Evolutionary conservation across 2,888 invertebrate species (phyloP), one percentile per base, ranked within the genome.

Genomic region (Tridacna gigas): DNA sequence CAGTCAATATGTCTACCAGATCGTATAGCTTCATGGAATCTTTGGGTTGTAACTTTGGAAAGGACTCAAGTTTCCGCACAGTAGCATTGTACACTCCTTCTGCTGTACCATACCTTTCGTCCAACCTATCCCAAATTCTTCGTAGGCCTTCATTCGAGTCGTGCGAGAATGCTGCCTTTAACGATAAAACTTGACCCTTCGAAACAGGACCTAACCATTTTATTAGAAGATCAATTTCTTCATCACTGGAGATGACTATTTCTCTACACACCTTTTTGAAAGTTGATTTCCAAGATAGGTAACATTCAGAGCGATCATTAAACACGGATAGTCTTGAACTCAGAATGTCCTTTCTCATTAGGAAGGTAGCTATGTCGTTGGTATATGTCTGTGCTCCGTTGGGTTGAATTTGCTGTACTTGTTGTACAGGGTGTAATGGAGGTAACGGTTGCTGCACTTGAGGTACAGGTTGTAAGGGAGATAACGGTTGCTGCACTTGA

Each of bases 201-300:
- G 2, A 4, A n/a, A 5, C n/a, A 11, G 4, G 20, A 25, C 63
- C 83, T 4, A 82, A 45, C 74, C 78, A 74, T 51, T 77, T 81
- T 11, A 81, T 63, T 25, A 81, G 63, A 5, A 77, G n/a, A 37
- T 78, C 77, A 22, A 78, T 48, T 60, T 82, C 82, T 78, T 82
- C 82, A n/a, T n/a, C n/a, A n/a, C n/a, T n/a, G n/a, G n/a, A n/a
- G n/a, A n/a, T n/a, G n/a, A n/a, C n/a, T n/a, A n/a, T n/a, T n/a
- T n/a, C n/a, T n/a, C n/a, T n/a, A n/a, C n/a, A n/a, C n/a, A n/a
- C n/a, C n/a, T n/a, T n/a, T n/a, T n/a, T n/a, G n/a, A n/a, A n/a
- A n/a, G n/a, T n/a, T n/a, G n/a, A n/a, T n/a, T n/a, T n/a, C n/a
- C n/a, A n/a, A n/a, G n/a, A n/a, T n/a, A n/a, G n/a, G n/a, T n/a